Evolutionary conservation across 2,797 vertebrate genomes (phyloP).

Genomic region (Melanotaenia maccullochi): DNA sequence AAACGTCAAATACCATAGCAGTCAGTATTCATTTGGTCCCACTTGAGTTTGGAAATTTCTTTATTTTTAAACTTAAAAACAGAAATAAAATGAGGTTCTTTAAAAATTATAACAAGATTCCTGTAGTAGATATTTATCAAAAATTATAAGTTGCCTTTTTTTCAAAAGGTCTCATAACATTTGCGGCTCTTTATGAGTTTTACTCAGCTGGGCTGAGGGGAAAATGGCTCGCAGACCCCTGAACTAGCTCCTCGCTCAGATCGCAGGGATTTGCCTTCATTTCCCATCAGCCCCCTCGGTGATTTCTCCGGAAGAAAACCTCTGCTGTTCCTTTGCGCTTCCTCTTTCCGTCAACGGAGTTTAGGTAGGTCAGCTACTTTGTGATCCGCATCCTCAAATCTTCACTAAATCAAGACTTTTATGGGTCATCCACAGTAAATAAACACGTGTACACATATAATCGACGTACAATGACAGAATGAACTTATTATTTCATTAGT

Average conservation of each 20-base stretch:
- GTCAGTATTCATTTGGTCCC: too few relatives aligned
- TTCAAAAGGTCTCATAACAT: too few relatives aligned
- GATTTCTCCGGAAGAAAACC: slow-evolving; percentile 84
- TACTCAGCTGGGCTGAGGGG: too few relatives aligned
- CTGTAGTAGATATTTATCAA: too few relatives aligned
- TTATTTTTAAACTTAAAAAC: too few relatives aligned
- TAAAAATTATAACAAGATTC: too few relatives aligned
- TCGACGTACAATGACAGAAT: not conserved
- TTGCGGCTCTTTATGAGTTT: too few relatives aligned
- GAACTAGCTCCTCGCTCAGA: not conserved
- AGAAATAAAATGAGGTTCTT: too few relatives aligned
- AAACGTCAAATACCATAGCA: too few relatives aligned
- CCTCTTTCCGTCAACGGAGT: slow-evolving; percentile 86
- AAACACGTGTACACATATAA: not conserved
- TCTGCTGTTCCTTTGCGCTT: slow-evolving; percentile 57
- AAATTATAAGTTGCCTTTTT: too few relatives aligned
- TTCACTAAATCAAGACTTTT: slow-evolving; percentile 65
- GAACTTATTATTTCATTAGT: slow-evolving; percentile 33
- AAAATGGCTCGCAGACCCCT: too few relatives aligned
- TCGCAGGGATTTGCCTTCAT: slow-evolving; percentile 31
- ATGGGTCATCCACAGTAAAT: slow-evolving; percentile 67
- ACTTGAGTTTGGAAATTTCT: too few relatives aligned
- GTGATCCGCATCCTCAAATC: slow-evolving; percentile 58
- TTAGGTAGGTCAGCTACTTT: slow-evolving; percentile 76
- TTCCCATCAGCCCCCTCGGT: slow-evolving; percentile 56